Conservation (phyloP, 23 tunicate species). For the Corella eumyota region DNA sequence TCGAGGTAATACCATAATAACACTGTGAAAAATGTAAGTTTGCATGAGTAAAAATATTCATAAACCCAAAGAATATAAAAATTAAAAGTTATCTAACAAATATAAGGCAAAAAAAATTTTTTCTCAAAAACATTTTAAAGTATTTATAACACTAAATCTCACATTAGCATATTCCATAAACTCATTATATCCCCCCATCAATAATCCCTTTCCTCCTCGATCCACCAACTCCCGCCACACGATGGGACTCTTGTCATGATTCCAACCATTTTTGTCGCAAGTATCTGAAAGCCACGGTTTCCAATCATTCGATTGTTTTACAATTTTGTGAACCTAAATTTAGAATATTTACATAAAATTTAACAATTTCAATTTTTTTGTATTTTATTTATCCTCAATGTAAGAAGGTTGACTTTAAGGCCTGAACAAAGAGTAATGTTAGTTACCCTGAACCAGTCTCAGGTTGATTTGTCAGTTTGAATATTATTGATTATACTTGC, state of each 20-base stretch:
- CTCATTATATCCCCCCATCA: constrained; percentile 88
- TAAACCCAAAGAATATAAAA: not conserved
- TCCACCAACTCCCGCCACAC: constrained; percentile 91
- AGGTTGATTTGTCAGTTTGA: too few species aligned
- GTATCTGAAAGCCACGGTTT: constrained; percentile 40
- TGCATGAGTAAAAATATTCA: constrained; percentile 6
- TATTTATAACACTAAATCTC: too few species aligned
- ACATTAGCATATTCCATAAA: constrained; percentile 90
- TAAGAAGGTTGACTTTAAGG: too few species aligned
- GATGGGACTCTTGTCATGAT: constrained; percentile 73
- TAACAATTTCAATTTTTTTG: not conserved
- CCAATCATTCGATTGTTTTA: constrained; percentile 55
- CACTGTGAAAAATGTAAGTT: constrained; percentile 28
- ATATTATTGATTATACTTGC: too few species aligned
- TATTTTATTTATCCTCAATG: not conserved
- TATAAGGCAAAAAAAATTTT: too few species aligned
- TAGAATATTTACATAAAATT: not conserved
- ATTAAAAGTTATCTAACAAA: too few species aligned
- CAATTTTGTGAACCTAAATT: constrained; percentile 73
- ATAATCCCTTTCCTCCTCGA: constrained; percentile 82
- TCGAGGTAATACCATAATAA: constrained; percentile 68
- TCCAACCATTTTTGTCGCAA: constrained; percentile 66
- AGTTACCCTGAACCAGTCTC: too few species aligned
- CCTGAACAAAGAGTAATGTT: too few species aligned
- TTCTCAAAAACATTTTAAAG: too few species aligned